Base-by-base conservation (phyloP, 2,113 vertebrate genomes). In the Syngnathus scovelli region DNA sequence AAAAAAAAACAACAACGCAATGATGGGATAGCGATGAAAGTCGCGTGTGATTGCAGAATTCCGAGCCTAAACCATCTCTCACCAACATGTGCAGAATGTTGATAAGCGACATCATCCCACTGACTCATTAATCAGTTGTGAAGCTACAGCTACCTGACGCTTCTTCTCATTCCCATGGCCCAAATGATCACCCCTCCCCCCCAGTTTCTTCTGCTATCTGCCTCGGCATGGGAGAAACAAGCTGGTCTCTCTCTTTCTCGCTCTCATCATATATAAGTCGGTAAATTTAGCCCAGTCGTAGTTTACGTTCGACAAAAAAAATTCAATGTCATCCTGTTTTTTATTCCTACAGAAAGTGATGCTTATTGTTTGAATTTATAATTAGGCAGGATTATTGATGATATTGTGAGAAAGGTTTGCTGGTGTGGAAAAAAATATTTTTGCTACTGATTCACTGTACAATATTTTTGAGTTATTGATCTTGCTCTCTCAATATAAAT, bases 51-150 rank as follows among this genome's bases (percentile, higher is more conserved):
- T 85, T 88, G 88, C 85, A 85, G 84, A 71, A 58, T 84, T 77
- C 63, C 87, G 70, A 83, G 79, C 65, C 67, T 79, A 84, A 86
- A 83, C 81, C 88, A 83, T 84, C 85, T 82, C 72, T 74, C 71
- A 43, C 68, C 41, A 80, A 82, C 85, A 90, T 89, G 87, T 90
- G 89, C 80, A 78, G 77, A 76, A 76, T 78, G 85, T 88, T 88
- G 89, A 90, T 90, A 90, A 90, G 86, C 87, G 75, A 85, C 86
- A 88, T 89, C 87, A 89, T 89, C 81, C 86, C 86, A 88, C 85
- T 85, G 87, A 86, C 85, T 90, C 89, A 89, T 90, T 90, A 90
- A 90, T 90, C 89, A 90, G 85, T 79, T 87, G 89, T 85, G 89
- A 88, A 88, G 88, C 83, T 83, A 83, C 85, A 85, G 88, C 83